These are phyloP conservation scores for Globodera rostochiensis DNA, from an alignment of 1,140 invertebrate species.

Conservation along the genomic window DNA sequence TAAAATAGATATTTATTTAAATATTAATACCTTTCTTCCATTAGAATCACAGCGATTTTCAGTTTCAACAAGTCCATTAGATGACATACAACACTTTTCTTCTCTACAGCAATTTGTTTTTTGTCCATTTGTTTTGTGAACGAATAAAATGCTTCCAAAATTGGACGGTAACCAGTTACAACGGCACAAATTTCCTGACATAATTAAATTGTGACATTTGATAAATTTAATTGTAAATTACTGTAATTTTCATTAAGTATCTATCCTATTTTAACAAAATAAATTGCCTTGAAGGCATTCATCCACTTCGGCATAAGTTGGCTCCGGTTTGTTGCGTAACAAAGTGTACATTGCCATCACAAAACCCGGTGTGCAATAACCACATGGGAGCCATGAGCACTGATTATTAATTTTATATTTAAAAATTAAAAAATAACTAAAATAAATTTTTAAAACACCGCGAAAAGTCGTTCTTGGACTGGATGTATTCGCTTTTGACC, in stretches of 20 bases:
- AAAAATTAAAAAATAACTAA: background rate
- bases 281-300: constrained; percentile 76
- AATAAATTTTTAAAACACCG: constrained; percentile 67
- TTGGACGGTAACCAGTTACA: constrained; percentile 88
- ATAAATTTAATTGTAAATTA: background rate
- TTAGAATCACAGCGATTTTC: background rate
- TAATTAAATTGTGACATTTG: too few relatives aligned
- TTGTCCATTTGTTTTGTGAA: constrained; percentile 68
- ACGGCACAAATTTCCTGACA: constrained; percentile 79
- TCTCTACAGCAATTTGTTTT: constrained; percentile 64
- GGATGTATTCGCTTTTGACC: constrained; percentile 77
- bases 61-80: background rate
- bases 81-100: constrained; percentile 52
- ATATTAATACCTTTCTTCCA: constrained; percentile 50
- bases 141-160: constrained; percentile 82
- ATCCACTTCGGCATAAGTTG: constrained; percentile 76
- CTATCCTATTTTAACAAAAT: background rate
- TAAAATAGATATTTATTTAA: too few relatives aligned
- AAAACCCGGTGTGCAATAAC: constrained; percentile 87
- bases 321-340: constrained; percentile 74
- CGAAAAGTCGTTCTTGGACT: constrained; percentile 81
- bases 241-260: constrained; percentile 57
- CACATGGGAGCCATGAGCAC: constrained; percentile 84
- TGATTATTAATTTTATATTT: constrained; percentile 18
- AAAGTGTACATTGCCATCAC: constrained; percentile 92